Conservation (phyloP, 2,797 vertebrate species). For the Heterohyrax brucei region DNA sequence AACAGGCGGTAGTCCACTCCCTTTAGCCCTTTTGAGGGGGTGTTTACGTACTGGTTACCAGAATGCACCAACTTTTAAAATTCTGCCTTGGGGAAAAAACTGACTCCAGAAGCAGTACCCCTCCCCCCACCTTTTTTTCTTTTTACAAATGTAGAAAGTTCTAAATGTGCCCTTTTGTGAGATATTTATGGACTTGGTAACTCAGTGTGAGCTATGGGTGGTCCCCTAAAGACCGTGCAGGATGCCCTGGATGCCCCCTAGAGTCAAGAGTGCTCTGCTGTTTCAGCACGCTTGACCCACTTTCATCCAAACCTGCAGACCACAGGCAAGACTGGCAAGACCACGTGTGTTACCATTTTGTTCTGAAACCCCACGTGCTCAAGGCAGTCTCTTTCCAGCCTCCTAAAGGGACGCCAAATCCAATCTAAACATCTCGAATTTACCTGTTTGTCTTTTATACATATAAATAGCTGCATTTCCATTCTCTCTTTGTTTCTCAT, state of each 20-base stretch:
- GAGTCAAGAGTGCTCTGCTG: constrained; percentile 77
- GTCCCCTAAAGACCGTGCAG: constrained; percentile 70
- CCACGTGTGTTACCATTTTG: constrained; percentile 71
- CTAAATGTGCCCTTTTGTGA: constrained; percentile 66
- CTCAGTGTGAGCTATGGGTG: constrained; percentile 30
- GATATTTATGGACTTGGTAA: constrained; percentile 56
- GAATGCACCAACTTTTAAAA: constrained; percentile 51
- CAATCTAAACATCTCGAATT: constrained; percentile 90
- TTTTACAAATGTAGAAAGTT: background rate
- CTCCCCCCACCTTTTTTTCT: background rate
- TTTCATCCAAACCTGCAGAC: constrained; percentile 86
- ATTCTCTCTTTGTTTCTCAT: constrained; percentile 94
- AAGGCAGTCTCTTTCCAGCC: constrained; percentile 77
- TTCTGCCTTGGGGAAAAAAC: constrained; percentile 34
- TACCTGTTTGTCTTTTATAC: constrained; percentile 92
- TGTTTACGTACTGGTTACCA: background rate
- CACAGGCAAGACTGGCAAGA: constrained; percentile 75
- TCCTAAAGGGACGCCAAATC: constrained; percentile 89
- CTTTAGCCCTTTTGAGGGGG: background rate
- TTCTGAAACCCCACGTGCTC: constrained; percentile 69
- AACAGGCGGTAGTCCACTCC: background rate
- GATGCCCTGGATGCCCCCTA: constrained; percentile 65
- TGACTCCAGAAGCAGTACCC: background rate
- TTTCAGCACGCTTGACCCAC: constrained; percentile 84
- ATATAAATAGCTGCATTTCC: constrained; percentile 93